These are phyloP conservation scores for Drosophila paramelanica DNA, from an alignment of 2,888 invertebrate species.

Conservation along the genomic window DNA sequence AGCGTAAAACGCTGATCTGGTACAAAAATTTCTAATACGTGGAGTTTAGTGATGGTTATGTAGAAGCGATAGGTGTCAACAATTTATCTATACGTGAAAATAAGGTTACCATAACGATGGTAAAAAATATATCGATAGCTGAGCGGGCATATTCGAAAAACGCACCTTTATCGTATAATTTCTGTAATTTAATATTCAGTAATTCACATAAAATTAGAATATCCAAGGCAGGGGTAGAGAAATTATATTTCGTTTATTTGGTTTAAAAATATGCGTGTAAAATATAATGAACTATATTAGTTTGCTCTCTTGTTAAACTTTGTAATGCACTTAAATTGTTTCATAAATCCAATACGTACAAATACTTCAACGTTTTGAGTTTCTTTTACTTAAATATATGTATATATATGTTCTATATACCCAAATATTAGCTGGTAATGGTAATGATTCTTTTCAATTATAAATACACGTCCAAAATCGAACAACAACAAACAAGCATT, in stretches of 20 bases:
- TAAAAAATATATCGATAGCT: background rate
- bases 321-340: constrained; percentile 68
- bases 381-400: constrained; percentile 10
- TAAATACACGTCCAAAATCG: constrained; percentile 30
- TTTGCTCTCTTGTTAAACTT: constrained; percentile 26
- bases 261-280: constrained; percentile 72
- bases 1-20: constrained; percentile 13
- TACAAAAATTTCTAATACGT: constrained; percentile 47
- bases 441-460: constrained; percentile 33
- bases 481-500: constrained; percentile 51
- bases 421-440: constrained; percentile 27
- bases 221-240: constrained; percentile 23
- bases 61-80: constrained; percentile 6
- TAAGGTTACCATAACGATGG: constrained; percentile 1
- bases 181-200: background rate
- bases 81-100: constrained; percentile 11
- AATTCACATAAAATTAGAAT: background rate
- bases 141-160: constrained; percentile 3
- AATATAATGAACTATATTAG: constrained; percentile 57
- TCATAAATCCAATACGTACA: constrained; percentile 29
- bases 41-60: constrained; percentile 44
- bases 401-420: constrained; percentile 11
- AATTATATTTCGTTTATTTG: constrained; percentile 80
- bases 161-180: background rate
- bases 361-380: constrained; percentile 21